Evolutionary conservation across 2,113 vertebrate genomes (phyloP).

Genomic region (Trogon surrucura): DNA sequence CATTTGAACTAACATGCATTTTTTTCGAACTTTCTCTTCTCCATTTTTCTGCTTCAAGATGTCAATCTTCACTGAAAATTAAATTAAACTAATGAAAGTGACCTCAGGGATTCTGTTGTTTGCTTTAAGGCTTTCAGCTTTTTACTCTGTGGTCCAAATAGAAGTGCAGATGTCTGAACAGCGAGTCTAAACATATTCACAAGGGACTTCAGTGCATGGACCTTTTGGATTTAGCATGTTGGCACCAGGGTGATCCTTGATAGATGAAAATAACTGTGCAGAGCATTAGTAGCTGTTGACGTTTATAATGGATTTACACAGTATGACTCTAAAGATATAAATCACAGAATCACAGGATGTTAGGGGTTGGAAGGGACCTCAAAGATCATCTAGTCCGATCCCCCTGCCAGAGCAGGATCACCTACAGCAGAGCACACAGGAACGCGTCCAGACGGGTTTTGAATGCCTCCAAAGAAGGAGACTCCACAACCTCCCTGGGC

Average conservation of each 20-base stretch:
- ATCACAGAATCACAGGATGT: too few relatives aligned
- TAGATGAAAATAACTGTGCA: neutral
- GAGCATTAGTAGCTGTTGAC: neutral
- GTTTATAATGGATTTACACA: neutral
- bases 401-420: too few relatives aligned
- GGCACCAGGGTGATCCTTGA: neutral
- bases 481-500: too few relatives aligned
- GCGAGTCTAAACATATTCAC: neutral
- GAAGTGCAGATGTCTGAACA: neutral
- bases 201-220: neutral
- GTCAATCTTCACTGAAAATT: neutral
- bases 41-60: neutral
- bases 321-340: neutral
- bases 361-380: too few relatives aligned
- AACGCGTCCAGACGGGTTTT: too few relatives aligned
- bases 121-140: neutral
- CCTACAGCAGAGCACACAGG: too few relatives aligned
- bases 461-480: too few relatives aligned
- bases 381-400: too few relatives aligned
- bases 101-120: neutral
- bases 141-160: neutral
- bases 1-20: neutral
- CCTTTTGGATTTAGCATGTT: neutral
- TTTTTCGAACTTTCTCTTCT: neutral
- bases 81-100: neutral